phyloP scores from a whole-genome alignment of 2,888 invertebrate genomes.

The Catonia carolina region DNA sequence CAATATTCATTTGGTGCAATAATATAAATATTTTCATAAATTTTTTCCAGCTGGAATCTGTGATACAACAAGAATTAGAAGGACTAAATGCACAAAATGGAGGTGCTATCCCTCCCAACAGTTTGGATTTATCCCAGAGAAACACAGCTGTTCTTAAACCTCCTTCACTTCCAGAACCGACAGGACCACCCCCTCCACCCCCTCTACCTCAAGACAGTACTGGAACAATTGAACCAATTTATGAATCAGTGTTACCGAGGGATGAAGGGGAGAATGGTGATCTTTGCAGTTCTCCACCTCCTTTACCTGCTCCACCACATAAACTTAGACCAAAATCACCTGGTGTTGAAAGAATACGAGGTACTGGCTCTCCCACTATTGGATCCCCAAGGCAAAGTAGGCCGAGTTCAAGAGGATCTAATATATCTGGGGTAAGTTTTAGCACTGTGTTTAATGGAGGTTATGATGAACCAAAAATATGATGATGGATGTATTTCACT shows the following conservation, averaged over 20 bases:
- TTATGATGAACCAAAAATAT: not conserved
- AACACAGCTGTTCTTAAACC: slow-evolving; percentile 44
- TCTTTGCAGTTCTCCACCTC: slow-evolving; percentile 41
- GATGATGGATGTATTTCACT: not conserved
- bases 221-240: slow-evolving; percentile 56
- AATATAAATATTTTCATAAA: too few relatives aligned
- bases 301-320: slow-evolving; percentile 46
- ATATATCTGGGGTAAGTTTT: slow-evolving; percentile 43
- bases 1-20: too few relatives aligned
- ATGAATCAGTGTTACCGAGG: slow-evolving; percentile 74
- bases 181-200: slow-evolving; percentile 54
- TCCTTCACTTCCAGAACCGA: slow-evolving; percentile 68
- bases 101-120: slow-evolving; percentile 28
- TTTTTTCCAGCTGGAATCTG: slow-evolving; percentile 49
- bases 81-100: slow-evolving; percentile 42
- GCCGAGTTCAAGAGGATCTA: slow-evolving; percentile 47
- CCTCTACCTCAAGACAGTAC: slow-evolving; percentile 38
- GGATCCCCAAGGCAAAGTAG: slow-evolving; percentile 49
- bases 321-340: slow-evolving; percentile 43
- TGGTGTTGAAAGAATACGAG: slow-evolving; percentile 39
- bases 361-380: slow-evolving; percentile 22
- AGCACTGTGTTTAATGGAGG: not conserved
- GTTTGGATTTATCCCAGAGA: slow-evolving; percentile 36
- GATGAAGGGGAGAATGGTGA: slow-evolving; percentile 43
- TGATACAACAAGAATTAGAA: slow-evolving; percentile 56